Base-by-base conservation (phyloP, 2,888 invertebrate species). In the Agonopterix subpropinquella region DNA sequence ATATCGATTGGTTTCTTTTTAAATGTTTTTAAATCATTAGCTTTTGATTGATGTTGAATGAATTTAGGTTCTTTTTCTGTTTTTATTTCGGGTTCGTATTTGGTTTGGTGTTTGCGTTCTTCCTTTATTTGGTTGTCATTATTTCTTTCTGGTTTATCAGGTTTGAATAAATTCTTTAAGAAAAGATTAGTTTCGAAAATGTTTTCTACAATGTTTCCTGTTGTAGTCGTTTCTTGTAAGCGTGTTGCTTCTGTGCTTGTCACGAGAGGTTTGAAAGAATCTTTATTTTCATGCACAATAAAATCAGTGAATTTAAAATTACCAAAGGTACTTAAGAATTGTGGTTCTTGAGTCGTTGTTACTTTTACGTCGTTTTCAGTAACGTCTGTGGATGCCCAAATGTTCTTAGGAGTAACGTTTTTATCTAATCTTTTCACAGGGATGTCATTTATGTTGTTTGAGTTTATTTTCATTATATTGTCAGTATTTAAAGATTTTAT, bases 141-240 rank as follows among this genome's bases (percentile, higher is more conserved):
- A 39, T 59, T 57, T 39, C 62, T 53, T 47, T 69, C 62, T 18
- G 55, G 54, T 9, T 66, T 62, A 36, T 53, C 48, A 2, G 57
- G 53, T 35, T 61, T 72, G n/a, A 80, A 63, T 42, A 86, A 49
- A 54, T 77, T 78, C 64, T 76, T 82, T 11, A 88, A 59, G 56
- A 87, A 88, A 47, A 86, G 72, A 49, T 88, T 88, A 2, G 76
- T 71, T 54, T 69, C 64, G 35, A 88, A 59, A 11, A 73, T 64
- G 15, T 77, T 67, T 59, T 73, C 66, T 11, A 73, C 57, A 18
- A 48, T 65, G 11, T 51, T 50, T 55, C 71, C 70, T 10, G 70
- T 67, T n/a, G 70, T 67, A 8, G 62, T 60, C 4, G 55, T 58
- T 37, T 54, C 56, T 49, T 56, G 50, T 50, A 55, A 51, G 28